Conservation (phyloP, 2,113 vertebrate genomes). For the Chaetura pelagica region DNA sequence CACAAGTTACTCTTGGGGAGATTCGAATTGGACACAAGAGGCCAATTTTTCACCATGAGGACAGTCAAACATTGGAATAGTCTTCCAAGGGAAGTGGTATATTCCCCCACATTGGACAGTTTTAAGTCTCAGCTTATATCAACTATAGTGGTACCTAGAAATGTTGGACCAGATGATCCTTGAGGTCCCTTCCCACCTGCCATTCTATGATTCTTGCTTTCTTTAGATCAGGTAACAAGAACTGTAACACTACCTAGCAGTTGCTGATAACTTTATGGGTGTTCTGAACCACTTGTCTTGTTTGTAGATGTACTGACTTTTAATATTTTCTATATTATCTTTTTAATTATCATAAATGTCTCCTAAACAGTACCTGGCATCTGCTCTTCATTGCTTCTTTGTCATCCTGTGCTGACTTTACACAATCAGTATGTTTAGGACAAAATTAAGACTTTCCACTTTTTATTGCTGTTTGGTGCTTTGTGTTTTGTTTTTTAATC, state of each 20-base stretch:
- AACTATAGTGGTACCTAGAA: too few relatives aligned
- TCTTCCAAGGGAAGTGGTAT: too few relatives aligned
- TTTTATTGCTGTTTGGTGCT: background rate
- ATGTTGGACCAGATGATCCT: too few relatives aligned
- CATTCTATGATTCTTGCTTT: background rate
- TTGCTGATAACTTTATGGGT: background rate
- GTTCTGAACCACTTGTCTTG: background rate
- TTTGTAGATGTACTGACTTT: background rate
- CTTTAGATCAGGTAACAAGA: background rate
- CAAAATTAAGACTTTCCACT: background rate
- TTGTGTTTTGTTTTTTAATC: background rate
- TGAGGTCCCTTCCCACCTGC: too few relatives aligned
- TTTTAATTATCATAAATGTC: constrained; percentile 1
- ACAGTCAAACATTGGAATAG: too few relatives aligned
- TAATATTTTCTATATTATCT: background rate
- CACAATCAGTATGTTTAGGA: background rate
- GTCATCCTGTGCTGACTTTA: background rate
- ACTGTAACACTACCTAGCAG: background rate
- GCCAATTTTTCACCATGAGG: too few relatives aligned
- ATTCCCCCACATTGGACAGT: too few relatives aligned
- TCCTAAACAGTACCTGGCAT: background rate
- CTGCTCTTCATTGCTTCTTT: background rate
- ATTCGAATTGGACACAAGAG: too few relatives aligned
- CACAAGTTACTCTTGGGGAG: too few relatives aligned
- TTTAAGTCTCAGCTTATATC: too few relatives aligned